Base-by-base conservation (phyloP, 2,888 invertebrate genomes). In the Odiellus spinosus region DNA sequence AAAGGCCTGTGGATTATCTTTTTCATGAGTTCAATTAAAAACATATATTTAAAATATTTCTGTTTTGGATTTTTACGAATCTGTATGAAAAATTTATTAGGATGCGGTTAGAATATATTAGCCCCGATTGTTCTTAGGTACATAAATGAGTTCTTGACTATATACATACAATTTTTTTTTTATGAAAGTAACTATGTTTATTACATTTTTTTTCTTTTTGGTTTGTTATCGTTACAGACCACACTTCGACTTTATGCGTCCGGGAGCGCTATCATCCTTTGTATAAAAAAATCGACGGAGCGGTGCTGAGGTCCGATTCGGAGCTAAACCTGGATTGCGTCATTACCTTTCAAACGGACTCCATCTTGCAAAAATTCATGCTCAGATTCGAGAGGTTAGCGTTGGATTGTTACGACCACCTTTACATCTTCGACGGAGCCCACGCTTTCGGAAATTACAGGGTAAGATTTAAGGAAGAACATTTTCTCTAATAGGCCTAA, bases 311-410 rank as follows among this genome's bases (percentile, higher is more conserved):
- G 73, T 88, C 88, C 19, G 80, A 84, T 64, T 87, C 86, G 68
- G 88, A 90, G 69, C 73, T 84, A 56, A 84, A 87, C 67, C 73
- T 88, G 62, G 83, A 88, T 70, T 90, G 90, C 72, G 79, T 82
- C 60, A 82, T 88, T 65, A 90, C 88, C 47, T 90, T 88, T 70
- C 88, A 88, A 71, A 90, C 90, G 58, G 87, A 88, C 71, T 85
- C 87, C 65, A 85, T 90, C 60, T 73, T 88, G 61, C 90, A 90
- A 71, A 75, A 86, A 59, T 90, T 90, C 69, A 88, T 90, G 85
- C 76, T 90, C 61, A 78, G 88, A 62, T 90, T 90, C 69, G 88
- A 90, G 65, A 76, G 82, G 67, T 74, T 90, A 60, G 84, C 86
- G 67, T 74, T 90, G 54, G 90, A 90, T 70, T 90, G 90, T 71